Conservation (phyloP, 2,888 invertebrate species). For the Choreutis nemorana region DNA sequence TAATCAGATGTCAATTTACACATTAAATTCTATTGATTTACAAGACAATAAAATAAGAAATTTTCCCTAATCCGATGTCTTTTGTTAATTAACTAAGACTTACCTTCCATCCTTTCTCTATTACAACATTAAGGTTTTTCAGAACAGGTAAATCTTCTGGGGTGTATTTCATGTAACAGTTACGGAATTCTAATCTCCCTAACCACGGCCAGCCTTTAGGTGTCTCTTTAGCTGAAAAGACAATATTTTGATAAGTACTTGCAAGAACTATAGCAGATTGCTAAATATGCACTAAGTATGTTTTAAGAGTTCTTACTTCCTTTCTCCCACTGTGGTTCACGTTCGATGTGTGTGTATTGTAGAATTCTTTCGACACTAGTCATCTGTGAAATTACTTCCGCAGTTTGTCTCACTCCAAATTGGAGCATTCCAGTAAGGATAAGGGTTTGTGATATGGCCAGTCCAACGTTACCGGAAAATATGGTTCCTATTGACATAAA, state of each 20-base stretch:
- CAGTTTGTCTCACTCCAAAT: slow-evolving; percentile 75
- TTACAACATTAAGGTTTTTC: slow-evolving; percentile 72
- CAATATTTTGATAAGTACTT: no score
- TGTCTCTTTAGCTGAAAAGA: slow-evolving; percentile 50
- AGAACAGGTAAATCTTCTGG: slow-evolving; percentile 73
- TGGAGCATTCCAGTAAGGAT: slow-evolving; percentile 76
- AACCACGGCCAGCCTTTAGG: slow-evolving; percentile 72
- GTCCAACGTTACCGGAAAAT: slow-evolving; percentile 72
- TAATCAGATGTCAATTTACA: slow-evolving; percentile 2
- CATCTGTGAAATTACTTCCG: slow-evolving; percentile 75
- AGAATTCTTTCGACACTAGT: slow-evolving; percentile 77
- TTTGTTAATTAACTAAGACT: slow-evolving; percentile 6
- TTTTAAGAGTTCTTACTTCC: slow-evolving; percentile 32
- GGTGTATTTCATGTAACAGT: slow-evolving; percentile 72
- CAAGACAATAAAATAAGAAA: slow-evolving; percentile 3
- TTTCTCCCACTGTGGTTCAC: slow-evolving; percentile 63
- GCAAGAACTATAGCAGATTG: no score
- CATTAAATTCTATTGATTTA: slow-evolving; percentile 4
- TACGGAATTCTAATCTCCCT: slow-evolving; percentile 70
- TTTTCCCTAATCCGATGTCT: slow-evolving; percentile 2
- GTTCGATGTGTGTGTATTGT: slow-evolving; percentile 73
- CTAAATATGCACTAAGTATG: background rate
- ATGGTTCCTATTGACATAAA: slow-evolving; percentile 38
- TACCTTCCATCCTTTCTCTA: slow-evolving; percentile 76
- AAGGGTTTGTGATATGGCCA: slow-evolving; percentile 74